These are phyloP conservation scores for Acanthis flammea DNA, from an alignment of 2,797 vertebrate species.

Conservation along the genomic window DNA sequence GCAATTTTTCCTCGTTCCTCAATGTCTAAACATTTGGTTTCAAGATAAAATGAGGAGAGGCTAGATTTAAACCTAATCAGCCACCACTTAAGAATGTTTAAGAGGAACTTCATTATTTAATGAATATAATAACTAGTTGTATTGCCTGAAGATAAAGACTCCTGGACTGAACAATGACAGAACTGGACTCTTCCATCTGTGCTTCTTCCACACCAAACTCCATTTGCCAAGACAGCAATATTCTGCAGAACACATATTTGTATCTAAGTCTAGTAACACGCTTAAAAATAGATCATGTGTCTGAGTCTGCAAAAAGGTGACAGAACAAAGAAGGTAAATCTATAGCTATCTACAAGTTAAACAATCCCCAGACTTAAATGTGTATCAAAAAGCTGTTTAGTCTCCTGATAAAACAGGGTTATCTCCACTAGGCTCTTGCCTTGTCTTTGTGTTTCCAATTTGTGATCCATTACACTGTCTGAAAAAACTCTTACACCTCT, in stretches of 20 bases:
- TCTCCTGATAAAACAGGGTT: not conserved
- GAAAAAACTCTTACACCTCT: not conserved
- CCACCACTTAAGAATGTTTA: not conserved
- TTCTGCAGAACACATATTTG: not conserved
- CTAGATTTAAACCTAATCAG: not conserved
- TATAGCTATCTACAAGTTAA: not conserved
- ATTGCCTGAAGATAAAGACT: not conserved
- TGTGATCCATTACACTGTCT: not conserved
- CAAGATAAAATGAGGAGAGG: not conserved
- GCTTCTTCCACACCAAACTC: not conserved
- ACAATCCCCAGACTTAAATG: not conserved
- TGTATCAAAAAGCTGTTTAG: not conserved
- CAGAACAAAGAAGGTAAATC: not conserved
- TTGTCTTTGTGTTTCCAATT: not conserved
- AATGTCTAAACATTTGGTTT: not conserved
- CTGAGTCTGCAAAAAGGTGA: not conserved
- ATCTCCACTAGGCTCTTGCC: not conserved
- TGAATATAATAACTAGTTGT: not conserved
- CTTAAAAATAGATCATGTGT: not conserved
- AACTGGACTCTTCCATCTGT: not conserved
- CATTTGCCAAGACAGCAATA: not conserved
- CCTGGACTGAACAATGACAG: not conserved
- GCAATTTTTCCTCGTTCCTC: not conserved
- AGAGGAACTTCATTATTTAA: not conserved
- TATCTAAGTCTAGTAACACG: not conserved